Conservation (phyloP, 2,888 invertebrate species). For the Acrocera orbiculus region DNA sequence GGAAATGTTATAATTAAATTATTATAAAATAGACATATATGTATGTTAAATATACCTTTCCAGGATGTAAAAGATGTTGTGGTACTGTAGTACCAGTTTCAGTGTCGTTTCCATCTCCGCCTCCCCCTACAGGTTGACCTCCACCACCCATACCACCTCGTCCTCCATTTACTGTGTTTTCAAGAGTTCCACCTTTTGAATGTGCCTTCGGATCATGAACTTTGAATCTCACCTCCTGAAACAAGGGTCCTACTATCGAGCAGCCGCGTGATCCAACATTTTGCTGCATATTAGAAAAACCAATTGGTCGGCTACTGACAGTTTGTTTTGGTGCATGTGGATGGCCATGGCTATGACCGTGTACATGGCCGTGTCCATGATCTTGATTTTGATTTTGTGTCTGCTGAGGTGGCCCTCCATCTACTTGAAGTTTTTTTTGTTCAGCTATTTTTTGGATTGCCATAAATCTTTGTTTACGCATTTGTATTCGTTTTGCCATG, state of each 20-base stretch:
- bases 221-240: conserved; percentile 90
- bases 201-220: conserved; percentile 87
- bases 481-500: conserved; percentile 92
- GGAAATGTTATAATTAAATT: conserved; percentile 6
- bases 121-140: conserved; percentile 32
- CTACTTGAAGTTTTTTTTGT: conserved; percentile 73
- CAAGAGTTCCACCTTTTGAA: conserved; percentile 79
- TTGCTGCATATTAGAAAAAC: conserved; percentile 34
- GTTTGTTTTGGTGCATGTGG: conserved; percentile 34
- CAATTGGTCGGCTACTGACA: conserved; percentile 35
- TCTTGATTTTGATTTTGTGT: conserved; percentile 53
- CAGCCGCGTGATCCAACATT: conserved; percentile 36
- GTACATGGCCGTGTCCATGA: conserved; percentile 33
- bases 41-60: conserved; percentile 51
- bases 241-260: conserved; percentile 44
- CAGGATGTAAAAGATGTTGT: conserved; percentile 68
- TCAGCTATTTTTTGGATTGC: conserved; percentile 83
- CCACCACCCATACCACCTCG: conserved; percentile 45
- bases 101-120: conserved; percentile 20
- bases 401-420: conserved; percentile 50
- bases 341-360: conserved; percentile 34
- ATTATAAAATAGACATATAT: no score
- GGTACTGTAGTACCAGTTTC: conserved; percentile 33
- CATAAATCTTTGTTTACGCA: conserved; percentile 83
- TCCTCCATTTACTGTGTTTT: conserved; percentile 78